phyloP scores from a whole-genome alignment of 2,113 vertebrate genomes.

The Ictalurus furcatus region DNA sequence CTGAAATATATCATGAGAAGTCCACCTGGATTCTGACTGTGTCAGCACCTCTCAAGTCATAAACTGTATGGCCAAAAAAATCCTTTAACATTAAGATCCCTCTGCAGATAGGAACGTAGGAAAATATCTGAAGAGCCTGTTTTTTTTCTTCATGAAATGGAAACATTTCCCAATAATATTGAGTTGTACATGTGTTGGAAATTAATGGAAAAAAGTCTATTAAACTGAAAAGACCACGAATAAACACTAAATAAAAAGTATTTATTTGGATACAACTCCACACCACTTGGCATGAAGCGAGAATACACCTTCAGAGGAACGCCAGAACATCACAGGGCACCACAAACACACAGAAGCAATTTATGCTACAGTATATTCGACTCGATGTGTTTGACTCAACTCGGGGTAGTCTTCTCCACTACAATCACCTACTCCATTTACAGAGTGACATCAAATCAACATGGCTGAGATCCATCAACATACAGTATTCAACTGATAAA shows the following conservation, averaged over 20 bases:
- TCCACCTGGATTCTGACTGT: constrained; percentile 53
- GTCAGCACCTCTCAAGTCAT: constrained; percentile 61
- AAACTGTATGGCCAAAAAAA: constrained; percentile 57
- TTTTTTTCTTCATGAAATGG: constrained; percentile 55
- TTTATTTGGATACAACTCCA: neutral
- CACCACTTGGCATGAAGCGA: neutral
- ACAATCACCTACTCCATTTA: neutral
- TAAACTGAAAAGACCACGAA: neutral
- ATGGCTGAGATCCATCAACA: neutral
- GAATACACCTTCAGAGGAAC: neutral
- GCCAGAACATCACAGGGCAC: no score
- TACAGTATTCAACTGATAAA: neutral
- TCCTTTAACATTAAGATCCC: constrained; percentile 55
- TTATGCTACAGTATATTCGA: neutral
- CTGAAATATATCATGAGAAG: constrained; percentile 58
- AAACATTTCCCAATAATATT: neutral
- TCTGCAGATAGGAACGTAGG: constrained; percentile 58
- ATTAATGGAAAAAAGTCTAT: no score
- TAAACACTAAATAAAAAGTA: neutral
- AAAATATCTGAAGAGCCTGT: constrained; percentile 57
- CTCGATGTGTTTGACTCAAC: neutral
- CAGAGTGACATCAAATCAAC: neutral
- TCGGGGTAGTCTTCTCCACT: neutral
- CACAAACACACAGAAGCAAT: neutral
- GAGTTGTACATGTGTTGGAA: neutral